Percentiles rank a stretch among this genome's conserved stretches.
phyloP scores from a whole-genome alignment of 2,888 invertebrate genomes.

The Proisotoma minuta region DNA sequence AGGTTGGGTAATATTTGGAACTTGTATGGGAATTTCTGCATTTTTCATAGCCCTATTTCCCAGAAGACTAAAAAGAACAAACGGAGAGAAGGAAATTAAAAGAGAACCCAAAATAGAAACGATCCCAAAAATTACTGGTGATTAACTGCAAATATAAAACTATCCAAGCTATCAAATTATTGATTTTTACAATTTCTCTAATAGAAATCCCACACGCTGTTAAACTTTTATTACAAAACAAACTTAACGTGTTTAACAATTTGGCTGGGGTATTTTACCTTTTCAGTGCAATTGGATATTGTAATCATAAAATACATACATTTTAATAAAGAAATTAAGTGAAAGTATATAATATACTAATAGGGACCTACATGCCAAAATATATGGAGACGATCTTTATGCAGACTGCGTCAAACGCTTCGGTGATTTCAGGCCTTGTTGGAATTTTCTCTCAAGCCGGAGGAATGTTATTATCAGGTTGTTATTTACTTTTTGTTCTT shows the following conservation, averaged over 20 bases:
- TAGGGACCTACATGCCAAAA: too few relatives aligned
- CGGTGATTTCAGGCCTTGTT: slow-evolving; percentile 56
- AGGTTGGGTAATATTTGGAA: slow-evolving; percentile 55
- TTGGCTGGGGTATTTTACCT: slow-evolving; percentile 63
- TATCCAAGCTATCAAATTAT: background rate
- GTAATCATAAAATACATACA: too few relatives aligned
- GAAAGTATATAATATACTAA: background rate
- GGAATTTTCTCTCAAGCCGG: slow-evolving; percentile 59
- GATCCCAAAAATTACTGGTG: slow-evolving; percentile 34
- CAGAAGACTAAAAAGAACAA: slow-evolving; percentile 53
- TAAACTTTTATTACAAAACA: slow-evolving; percentile 57
- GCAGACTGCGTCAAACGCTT: slow-evolving; percentile 62
- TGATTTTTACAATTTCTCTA: background rate
- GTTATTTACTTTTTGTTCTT: too few relatives aligned
- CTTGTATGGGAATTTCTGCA: slow-evolving; percentile 59
- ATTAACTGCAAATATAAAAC: background rate
- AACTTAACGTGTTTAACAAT: slow-evolving; percentile 63
- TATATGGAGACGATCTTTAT: slow-evolving; percentile 70
- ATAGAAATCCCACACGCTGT: slow-evolving; percentile 59
- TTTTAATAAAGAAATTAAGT: too few relatives aligned
- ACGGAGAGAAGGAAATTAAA: slow-evolving; percentile 40
- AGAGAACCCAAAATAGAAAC: slow-evolving; percentile 18
- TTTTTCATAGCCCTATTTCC: slow-evolving; percentile 65
- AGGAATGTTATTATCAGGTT: slow-evolving; percentile 60
- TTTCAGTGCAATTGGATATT: slow-evolving; percentile 40